Conservation (phyloP, 2,113 vertebrate species). For the Sula dactylatra region DNA sequence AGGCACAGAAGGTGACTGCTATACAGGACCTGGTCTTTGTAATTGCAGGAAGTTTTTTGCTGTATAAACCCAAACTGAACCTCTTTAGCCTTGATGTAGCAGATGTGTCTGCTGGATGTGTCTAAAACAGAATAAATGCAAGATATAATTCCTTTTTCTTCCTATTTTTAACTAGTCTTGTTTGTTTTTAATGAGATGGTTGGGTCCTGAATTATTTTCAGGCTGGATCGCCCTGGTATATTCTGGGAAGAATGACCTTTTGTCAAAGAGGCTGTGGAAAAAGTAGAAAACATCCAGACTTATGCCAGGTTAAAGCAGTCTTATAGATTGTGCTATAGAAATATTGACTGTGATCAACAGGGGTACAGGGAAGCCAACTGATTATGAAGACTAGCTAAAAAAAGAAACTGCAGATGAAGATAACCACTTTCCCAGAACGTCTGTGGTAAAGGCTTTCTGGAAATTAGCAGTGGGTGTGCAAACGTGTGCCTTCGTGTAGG, state of each 20-base stretch:
- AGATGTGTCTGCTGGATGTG: neutral
- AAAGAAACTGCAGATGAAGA: slow-evolving; percentile 36
- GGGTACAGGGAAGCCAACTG: slow-evolving; percentile 11
- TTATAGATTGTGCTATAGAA: neutral
- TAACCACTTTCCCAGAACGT: neutral
- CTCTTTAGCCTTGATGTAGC: neutral
- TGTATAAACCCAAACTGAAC: neutral
- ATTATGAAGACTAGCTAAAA: slow-evolving; percentile 53
- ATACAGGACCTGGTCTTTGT: neutral
- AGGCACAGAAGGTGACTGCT: neutral
- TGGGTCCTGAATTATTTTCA: neutral
- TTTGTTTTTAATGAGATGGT: neutral
- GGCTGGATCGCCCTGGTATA: neutral
- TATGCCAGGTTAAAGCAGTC: neutral
- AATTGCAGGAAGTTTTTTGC: neutral
- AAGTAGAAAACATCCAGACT: neutral
- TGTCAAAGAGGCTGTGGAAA: neutral
- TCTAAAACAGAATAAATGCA: neutral
- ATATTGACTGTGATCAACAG: slow-evolving; percentile 23
- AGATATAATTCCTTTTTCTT: neutral
- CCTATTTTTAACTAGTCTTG: neutral
- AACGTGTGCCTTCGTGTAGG: neutral
- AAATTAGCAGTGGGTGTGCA: neutral
- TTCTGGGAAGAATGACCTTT: slow-evolving; percentile 35
- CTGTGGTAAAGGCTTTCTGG: neutral